Evolutionary conservation across 2,797 vertebrate genomes (phyloP), one percentile per base, ranked within the genome.

Genomic region (Orientallactaga sibirica): DNA sequence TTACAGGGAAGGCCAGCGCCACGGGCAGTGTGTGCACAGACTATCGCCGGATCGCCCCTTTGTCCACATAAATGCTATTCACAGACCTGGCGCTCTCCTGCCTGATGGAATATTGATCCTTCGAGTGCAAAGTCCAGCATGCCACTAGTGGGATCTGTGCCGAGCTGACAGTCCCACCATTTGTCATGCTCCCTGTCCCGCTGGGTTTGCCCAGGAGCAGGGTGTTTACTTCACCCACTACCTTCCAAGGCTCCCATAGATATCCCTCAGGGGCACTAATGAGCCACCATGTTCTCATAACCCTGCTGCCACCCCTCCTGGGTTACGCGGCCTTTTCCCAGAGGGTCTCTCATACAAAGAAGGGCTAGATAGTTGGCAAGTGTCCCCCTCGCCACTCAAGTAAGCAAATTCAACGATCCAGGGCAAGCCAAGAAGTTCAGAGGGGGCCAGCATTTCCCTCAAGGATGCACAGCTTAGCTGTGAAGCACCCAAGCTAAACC

Each of bases 141-240:
- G 97, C 98, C 98, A 97, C 97, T 98, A 98, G 98, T 97, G 97
- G 97, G 97, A 97, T 96, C 98, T 98, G 98, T 98, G 97, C 97
- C 90, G 98, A 97, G 98, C 98, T 98, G 98, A 97, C 98, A 97
- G 98, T 99, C 98, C 98, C 98, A 97, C 99, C 99, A 99, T 99
- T 99, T 98, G 99, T 99, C 99, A 99, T 98, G 96, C 96, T 98
- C 97, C 98, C 99, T 98, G 99, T 99, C 99, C 99, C 98, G 98
- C 99, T 98, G 98, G 98, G 99, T 99, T 99, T 99, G 98, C 98
- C 99, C 98, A 99, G 98, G 98, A 98, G 98, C 98, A 92, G 18
- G 94, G 95, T 96, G 98, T 99, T 99, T 99, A 98, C 98, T 99
- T 97, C 98, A 96, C 97, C 98, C 96, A 97, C 97, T 97, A 88